Evolutionary conservation across 2,888 invertebrate species (phyloP).

Genomic region (Chloroclystis v-ata): DNA sequence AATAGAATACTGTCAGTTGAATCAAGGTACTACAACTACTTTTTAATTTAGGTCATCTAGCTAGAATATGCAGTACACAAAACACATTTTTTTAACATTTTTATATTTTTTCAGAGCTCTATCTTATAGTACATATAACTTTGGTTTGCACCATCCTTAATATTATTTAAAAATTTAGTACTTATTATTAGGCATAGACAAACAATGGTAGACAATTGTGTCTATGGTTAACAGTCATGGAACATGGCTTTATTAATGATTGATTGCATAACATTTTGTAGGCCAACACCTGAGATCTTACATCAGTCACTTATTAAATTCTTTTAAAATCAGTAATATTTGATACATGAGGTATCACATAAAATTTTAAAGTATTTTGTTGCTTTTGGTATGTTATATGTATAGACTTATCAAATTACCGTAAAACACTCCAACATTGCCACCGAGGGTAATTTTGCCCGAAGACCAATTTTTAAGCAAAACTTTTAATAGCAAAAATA

Average conservation of each 20-base stretch:
- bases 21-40: neutral
- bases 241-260: conserved; percentile 1
- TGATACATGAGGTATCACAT: neutral
- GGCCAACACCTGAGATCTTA: conserved; percentile 52
- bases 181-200: too few relatives aligned
- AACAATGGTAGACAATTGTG: too few relatives aligned
- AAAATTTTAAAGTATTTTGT: too few relatives aligned
- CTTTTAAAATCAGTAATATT: neutral
- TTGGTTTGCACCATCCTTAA: conserved; percentile 25
- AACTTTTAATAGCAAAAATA: too few relatives aligned
- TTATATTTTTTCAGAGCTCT: neutral
- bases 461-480: too few relatives aligned
- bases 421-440: too few relatives aligned
- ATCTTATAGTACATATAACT: neutral
- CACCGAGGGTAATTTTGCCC: too few relatives aligned
- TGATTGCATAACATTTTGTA: conserved; percentile 21
- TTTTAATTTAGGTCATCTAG: conserved; percentile 8
- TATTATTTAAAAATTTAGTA: neutral
- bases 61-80: conserved; percentile 7
- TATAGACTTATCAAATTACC: too few relatives aligned
- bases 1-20: neutral
- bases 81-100: conserved; percentile 11
- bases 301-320: conserved; percentile 35
- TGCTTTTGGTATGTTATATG: too few relatives aligned
- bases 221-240: neutral